Conservation (phyloP, 2,797 vertebrate genomes). For the Enteromius paludinosus region DNA sequence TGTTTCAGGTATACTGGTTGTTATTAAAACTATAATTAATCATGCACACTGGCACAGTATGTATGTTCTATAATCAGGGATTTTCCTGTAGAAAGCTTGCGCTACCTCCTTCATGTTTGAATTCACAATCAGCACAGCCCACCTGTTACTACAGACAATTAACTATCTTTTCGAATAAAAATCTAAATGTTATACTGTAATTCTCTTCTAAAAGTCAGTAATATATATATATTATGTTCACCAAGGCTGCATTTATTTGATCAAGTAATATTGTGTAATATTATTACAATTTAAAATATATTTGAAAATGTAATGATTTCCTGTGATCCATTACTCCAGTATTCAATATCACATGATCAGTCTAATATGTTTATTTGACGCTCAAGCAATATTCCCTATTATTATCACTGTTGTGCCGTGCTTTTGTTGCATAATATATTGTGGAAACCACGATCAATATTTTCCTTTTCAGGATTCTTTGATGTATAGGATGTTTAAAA, state of each 20-base stretch:
- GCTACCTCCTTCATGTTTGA: not conserved
- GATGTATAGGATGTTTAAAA: too few relatives aligned
- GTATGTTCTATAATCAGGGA: slow-evolving; percentile 3
- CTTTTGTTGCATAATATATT: not conserved
- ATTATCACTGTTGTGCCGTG: not conserved
- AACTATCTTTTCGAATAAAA: not conserved
- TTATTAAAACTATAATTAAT: slow-evolving; percentile 3
- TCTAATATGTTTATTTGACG: not conserved
- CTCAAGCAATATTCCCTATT: not conserved
- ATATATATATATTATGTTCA: not conserved
- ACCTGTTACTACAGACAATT: not conserved
- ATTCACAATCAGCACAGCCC: not conserved
- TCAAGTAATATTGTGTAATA: not conserved
- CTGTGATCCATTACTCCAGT: not conserved
- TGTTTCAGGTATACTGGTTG: slow-evolving; percentile 10
- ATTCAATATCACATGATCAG: not conserved
- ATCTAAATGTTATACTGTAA: not conserved
- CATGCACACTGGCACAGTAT: not conserved
- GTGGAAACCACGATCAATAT: not conserved
- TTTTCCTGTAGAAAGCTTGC: not conserved
- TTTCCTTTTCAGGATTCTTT: too few relatives aligned
- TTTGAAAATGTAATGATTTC: not conserved
- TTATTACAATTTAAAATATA: not conserved
- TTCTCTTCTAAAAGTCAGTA: not conserved
- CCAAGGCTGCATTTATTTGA: not conserved